These are phyloP conservation scores for Leucania comma DNA, from an alignment of 2,888 invertebrate genomes.

Conservation along the genomic window DNA sequence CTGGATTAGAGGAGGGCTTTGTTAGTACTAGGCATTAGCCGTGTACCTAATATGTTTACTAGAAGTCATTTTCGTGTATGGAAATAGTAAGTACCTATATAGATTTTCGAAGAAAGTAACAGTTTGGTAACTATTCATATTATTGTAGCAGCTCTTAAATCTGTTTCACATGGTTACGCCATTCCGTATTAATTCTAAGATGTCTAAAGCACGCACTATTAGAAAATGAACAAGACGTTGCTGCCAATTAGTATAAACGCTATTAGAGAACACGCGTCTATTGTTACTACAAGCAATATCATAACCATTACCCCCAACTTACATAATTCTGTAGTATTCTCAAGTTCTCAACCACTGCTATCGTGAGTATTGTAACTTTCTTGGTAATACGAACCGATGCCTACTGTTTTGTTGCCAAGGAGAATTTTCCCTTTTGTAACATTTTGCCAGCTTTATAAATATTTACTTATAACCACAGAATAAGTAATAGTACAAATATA, in stretches of 20 bases:
- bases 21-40: slow-evolving; percentile 7
- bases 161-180: slow-evolving; percentile 29
- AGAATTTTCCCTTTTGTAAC: slow-evolving; percentile 36
- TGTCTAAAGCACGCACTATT: slow-evolving; percentile 13
- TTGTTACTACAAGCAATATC: slow-evolving; percentile 44
- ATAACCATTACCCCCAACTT: slow-evolving; percentile 29
- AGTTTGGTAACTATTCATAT: slow-evolving; percentile 14
- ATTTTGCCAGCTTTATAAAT: slow-evolving; percentile 38
- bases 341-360: slow-evolving; percentile 38
- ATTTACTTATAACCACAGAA: too few species aligned
- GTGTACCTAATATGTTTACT: slow-evolving; percentile 5
- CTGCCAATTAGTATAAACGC: slow-evolving; percentile 40
- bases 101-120: slow-evolving; percentile 8
- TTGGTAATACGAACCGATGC: slow-evolving; percentile 35
- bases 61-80: slow-evolving; percentile 10
- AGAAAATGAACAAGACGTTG: slow-evolving; percentile 32
- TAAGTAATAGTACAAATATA: too few species aligned
- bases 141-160: slow-evolving; percentile 23
- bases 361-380: slow-evolving; percentile 37
- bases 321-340: slow-evolving; percentile 33
- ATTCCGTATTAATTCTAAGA: slow-evolving; percentile 23
- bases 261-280: slow-evolving; percentile 36
- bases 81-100: slow-evolving; percentile 14
- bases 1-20: slow-evolving; percentile 42
- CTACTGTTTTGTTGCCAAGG: slow-evolving; percentile 45